phyloP scores from a whole-genome alignment of 2,113 vertebrate species.

The Hippoglossus stenolepis region DNA sequence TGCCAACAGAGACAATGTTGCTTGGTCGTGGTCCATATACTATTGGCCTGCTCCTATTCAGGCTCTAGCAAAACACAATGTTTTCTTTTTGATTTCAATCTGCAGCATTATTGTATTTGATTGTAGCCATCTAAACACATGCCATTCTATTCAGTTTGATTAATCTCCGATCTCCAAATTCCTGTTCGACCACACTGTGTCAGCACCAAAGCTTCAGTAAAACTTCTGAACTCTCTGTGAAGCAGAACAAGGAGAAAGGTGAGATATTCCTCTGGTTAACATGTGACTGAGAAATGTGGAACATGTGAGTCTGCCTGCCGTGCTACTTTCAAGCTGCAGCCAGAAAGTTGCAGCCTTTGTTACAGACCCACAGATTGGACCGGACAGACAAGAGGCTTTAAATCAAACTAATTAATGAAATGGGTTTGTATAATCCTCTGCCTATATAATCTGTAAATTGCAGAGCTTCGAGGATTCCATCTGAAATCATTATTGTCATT shows the following conservation, averaged over 20 bases:
- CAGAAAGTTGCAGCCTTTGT: background rate
- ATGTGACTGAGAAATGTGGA: background rate
- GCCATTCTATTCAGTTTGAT: too few species aligned
- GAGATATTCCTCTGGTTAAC: background rate
- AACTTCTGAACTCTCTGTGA: background rate
- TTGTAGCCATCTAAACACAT: too few species aligned
- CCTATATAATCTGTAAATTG: constrained; percentile 42
- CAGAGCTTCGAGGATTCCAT: constrained; percentile 32
- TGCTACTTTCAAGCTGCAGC: background rate
- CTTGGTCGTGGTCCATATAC: too few species aligned
- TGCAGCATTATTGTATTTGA: too few species aligned
- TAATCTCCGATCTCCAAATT: too few species aligned
- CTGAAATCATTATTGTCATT: constrained; percentile 8
- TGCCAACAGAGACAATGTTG: too few species aligned
- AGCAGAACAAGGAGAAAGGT: background rate
- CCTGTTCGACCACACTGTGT: too few species aligned
- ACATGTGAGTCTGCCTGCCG: background rate
- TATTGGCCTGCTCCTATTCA: too few species aligned
- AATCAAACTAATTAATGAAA: constrained; percentile 39
- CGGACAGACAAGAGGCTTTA: constrained; percentile 21
- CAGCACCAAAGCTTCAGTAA: too few species aligned
- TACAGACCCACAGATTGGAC: background rate
- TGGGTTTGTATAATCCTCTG: constrained; percentile 29
- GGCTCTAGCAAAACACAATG: too few species aligned
- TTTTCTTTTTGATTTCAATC: too few species aligned